Conservation (phyloP, 1,140 invertebrate genomes). For the Dendrolimus punctatus region DNA sequence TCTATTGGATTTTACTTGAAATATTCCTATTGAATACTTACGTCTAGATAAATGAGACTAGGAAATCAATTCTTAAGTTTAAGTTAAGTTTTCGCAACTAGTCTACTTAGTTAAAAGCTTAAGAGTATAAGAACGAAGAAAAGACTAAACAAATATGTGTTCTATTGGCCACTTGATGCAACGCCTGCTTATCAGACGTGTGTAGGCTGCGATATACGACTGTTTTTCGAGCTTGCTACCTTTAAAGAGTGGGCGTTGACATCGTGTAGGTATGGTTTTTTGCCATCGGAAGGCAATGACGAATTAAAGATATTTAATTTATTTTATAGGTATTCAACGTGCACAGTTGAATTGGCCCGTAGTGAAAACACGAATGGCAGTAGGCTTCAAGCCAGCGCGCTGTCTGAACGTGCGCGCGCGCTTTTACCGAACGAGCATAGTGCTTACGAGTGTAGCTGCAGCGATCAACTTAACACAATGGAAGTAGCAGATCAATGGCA, state of each 20-base stretch:
- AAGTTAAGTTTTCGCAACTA: too few species aligned
- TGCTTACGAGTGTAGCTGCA: conserved; percentile 60
- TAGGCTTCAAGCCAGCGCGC: conserved; percentile 47
- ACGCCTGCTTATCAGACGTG: conserved; percentile 17
- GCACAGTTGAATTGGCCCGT: conserved; percentile 11
- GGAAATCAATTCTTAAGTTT: too few species aligned
- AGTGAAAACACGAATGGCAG: conserved; percentile 23
- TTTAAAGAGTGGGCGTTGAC: conserved; percentile 59
- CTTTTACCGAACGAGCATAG: conserved; percentile 26
- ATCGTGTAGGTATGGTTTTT: conserved; percentile 53
- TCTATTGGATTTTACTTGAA: too few species aligned
- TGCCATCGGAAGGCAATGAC: conserved; percentile 56
- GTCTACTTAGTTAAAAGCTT: too few species aligned
- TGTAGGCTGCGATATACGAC: conserved; percentile 42
- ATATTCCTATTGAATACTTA: too few species aligned
- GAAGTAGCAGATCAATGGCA: conserved; percentile 65
- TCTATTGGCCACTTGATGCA: conserved; percentile 5
- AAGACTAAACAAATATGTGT: too few species aligned
- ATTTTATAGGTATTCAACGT: conserved; percentile 34
- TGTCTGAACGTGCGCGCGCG: conserved; percentile 43
- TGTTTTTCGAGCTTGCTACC: conserved; percentile 33
- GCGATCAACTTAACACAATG: conserved; percentile 48
- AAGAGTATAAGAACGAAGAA: too few species aligned
- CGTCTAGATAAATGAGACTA: too few species aligned
- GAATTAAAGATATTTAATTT: conserved; percentile 38